Base-by-base conservation (phyloP, 2,797 vertebrate species). In the Malurus leucopterus region DNA sequence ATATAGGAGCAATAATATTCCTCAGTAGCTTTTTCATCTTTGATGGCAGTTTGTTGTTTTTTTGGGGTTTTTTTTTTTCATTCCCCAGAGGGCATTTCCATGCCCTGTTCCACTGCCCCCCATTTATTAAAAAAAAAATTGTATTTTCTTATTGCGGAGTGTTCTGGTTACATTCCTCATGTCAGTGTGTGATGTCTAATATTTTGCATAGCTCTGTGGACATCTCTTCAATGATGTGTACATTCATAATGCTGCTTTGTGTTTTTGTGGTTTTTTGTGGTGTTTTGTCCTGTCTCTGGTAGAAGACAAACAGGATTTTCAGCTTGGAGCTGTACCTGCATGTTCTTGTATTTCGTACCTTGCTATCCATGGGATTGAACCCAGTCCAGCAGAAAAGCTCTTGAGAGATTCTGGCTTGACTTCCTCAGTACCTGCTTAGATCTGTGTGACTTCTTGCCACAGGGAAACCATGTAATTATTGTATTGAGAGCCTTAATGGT, bases 251-350 rank as follows among this genome's bases (percentile, higher is more conserved):
- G n/a, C 22, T 88, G 30, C 23, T 81, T 62, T 78, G 55, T 53
- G 26, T 1, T 79, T 69, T 34, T 20, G 2, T 61, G 23, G 14
- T 44, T 11, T 49, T 68, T 34, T 20, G 2, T 57, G 21, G 14
- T 44, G 13, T 49, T 68, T 63, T 61, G 2, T 49, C 67, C 46
- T 27, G 57, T 49, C 11, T 68, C 11, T 74, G 19, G 27, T 30
- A 46, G 55, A 58, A 64, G 26, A 23, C 16, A 69, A 78, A 38
- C 21, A 11, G 8, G 17, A 32, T 67, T 84, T 78, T 63, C 21
- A 75, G 2, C 13, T 23, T 51, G 21, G 13, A 21, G 0, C 7
- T 64, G 2, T 51, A 30, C 29, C 5, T 71, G 5, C 1, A 0
- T 13, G 4, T 43, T 65, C 9, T 63, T 38, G 0, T 53, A 4